Percentiles rank a stretch among this genome's conserved stretches.
Conservation (phyloP, 2,797 vertebrate species). For the Euphonia xanthogaster region DNA sequence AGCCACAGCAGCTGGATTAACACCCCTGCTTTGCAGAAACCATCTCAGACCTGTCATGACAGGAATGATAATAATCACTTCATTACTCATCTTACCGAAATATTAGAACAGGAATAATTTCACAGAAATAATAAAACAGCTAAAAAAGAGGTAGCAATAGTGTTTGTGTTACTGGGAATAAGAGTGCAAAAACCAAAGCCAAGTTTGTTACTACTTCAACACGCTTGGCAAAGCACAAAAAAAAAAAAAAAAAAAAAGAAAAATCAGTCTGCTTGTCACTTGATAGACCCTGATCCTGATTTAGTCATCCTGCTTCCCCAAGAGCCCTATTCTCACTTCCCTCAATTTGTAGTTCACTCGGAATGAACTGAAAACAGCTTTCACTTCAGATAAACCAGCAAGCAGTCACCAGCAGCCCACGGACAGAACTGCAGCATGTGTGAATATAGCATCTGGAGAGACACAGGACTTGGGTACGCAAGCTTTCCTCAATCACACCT, state of each 20-base stretch:
- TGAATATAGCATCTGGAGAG: too few species aligned
- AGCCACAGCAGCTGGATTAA: not conserved
- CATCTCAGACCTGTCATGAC: not conserved
- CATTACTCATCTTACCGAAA: not conserved
- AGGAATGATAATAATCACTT: not conserved
- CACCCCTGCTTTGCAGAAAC: not conserved
- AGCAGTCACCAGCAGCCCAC: not conserved
- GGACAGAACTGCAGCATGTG: accelerated
- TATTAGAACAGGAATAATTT: not conserved
- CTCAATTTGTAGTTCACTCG: not conserved
- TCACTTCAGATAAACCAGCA: not conserved
- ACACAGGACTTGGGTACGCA: accelerated
- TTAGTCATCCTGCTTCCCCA: not conserved
- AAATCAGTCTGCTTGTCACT: not conserved
- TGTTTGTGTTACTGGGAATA: not conserved
- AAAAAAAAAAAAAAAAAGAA: not conserved
- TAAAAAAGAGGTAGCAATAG: not conserved
- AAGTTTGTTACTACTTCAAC: not conserved
- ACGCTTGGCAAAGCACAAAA: not conserved
- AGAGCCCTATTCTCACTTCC: not conserved
- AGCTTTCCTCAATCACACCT: not conserved
- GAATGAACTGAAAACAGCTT: not conserved
- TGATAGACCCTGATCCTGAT: not conserved
- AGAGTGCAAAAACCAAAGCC: not conserved
- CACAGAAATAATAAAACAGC: not conserved